A percentile compares a stretch with the other conserved stretches of the same genome.
Evolutionary conservation across 2,797 vertebrate species (phyloP).

Genomic region (Tinamus major): DNA sequence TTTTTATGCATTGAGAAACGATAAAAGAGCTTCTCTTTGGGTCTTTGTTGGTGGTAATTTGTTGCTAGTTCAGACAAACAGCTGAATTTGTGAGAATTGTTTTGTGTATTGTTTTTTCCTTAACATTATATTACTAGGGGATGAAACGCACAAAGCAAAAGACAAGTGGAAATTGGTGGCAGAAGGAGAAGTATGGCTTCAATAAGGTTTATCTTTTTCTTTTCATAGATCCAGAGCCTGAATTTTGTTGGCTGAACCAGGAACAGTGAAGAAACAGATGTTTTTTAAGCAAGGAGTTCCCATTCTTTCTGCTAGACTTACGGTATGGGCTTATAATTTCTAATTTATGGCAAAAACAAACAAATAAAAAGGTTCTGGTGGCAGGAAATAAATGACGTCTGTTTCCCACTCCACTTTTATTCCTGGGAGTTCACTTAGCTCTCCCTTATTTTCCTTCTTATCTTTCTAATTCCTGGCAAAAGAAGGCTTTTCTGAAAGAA

Average conservation of each 20-base stretch:
- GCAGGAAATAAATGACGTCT: neutral
- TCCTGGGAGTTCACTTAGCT: neutral
- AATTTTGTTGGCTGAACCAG: neutral
- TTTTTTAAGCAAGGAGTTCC: slow-evolving; percentile 23
- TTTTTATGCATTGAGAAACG: neutral
- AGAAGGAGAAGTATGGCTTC: slow-evolving; percentile 1
- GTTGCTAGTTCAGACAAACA: neutral
- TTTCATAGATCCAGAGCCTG: neutral
- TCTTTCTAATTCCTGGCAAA: too few species aligned
- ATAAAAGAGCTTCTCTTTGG: neutral
- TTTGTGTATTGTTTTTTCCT: neutral
- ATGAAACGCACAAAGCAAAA: neutral
- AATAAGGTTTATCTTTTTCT: slow-evolving; percentile 49
- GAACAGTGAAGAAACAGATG: neutral
- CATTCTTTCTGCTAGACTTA: neutral
- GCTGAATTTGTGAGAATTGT: neutral
- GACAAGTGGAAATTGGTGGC: neutral
- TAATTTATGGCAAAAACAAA: neutral
- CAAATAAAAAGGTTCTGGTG: neutral
- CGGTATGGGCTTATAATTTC: neutral
- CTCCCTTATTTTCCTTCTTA: too few species aligned
- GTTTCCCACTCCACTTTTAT: neutral
- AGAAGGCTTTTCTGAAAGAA: too few species aligned
- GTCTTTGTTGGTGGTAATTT: neutral
- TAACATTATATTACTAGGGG: neutral